A percentile compares a stretch with the other conserved stretches of the same genome.
phyloP scores from a whole-genome alignment of 2,113 vertebrate genomes.

The Condylura cristata region DNA sequence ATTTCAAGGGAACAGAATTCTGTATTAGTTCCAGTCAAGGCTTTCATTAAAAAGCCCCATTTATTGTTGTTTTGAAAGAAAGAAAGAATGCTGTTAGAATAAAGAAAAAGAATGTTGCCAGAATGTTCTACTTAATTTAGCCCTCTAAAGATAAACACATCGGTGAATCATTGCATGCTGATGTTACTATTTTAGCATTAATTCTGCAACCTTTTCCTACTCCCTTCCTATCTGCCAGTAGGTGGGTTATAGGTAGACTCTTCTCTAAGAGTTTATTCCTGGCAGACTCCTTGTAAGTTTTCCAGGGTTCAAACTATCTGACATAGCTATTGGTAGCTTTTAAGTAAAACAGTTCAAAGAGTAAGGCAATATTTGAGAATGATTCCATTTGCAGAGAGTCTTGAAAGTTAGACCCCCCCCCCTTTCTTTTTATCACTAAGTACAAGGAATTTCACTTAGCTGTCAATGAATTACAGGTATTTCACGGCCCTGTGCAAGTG shows the following conservation, averaged over 20 bases:
- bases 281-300: slow-evolving; percentile 1
- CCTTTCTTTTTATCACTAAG: neutral
- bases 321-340: neutral
- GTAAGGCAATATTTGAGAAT: neutral
- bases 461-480: neutral
- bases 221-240: neutral
- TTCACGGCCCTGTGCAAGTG: neutral
- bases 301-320: neutral
- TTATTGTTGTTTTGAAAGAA: slow-evolving; percentile 39
- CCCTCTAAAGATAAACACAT: slow-evolving; percentile 60
- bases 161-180: slow-evolving; percentile 59
- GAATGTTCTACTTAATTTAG: slow-evolving; percentile 71
- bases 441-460: neutral
- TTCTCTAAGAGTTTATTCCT: neutral
- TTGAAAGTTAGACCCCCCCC: neutral
- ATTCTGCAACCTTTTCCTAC: slow-evolving; percentile 50
- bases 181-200: slow-evolving; percentile 57
- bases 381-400: neutral
- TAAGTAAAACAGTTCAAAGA: slow-evolving; percentile 9
- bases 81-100: slow-evolving; percentile 47
- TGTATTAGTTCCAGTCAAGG: neutral
- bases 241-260: slow-evolving; percentile 56
- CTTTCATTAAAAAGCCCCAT: neutral
- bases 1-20: neutral
- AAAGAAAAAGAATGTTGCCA: slow-evolving; percentile 57